Conservation (phyloP, 2,113 vertebrate species). For the Synchiropus splendidus region DNA sequence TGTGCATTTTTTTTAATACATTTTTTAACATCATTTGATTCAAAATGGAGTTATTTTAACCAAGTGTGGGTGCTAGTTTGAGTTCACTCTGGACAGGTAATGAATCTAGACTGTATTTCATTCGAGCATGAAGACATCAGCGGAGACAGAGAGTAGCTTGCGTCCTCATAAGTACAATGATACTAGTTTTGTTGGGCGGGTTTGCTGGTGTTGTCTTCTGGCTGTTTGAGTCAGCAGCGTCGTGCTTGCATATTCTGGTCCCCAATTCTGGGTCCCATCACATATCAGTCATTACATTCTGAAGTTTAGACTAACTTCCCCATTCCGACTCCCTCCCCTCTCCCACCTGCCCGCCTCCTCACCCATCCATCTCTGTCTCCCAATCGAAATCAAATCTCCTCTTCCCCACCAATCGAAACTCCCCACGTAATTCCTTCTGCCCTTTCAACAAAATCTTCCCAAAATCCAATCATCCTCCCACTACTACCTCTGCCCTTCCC, state of each 20-base stretch:
- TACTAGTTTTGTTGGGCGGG: conserved; percentile 39
- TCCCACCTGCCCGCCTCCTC: conserved; percentile 8
- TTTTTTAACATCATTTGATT: too few relatives aligned
- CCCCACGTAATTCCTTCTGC: conserved; percentile 6
- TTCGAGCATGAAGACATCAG: too few relatives aligned
- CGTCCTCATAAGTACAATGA: conserved; percentile 43
- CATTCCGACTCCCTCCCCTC: conserved; percentile 35
- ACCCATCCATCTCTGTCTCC: conserved; percentile 7
- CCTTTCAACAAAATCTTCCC: conserved; percentile 24
- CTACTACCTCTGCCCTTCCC: conserved; percentile 1
- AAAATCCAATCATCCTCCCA: neutral
- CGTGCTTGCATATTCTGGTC: conserved; percentile 28
- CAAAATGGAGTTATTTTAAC: too few relatives aligned
- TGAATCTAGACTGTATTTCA: too few relatives aligned
- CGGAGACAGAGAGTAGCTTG: too few relatives aligned
- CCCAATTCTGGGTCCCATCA: conserved; percentile 31
- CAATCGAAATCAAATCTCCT: conserved; percentile 27
- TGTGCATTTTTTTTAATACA: too few relatives aligned
- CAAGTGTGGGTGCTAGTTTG: too few relatives aligned
- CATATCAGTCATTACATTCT: conserved; percentile 50
- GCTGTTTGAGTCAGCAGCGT: conserved; percentile 26
- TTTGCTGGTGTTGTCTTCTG: conserved; percentile 41
- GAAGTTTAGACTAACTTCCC: conserved; percentile 47
- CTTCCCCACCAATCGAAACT: too few relatives aligned
- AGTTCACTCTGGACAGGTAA: too few relatives aligned